These are phyloP conservation scores for Semaprochilodus insignis DNA, from an alignment of 2,797 vertebrate species.

Conservation along the genomic window DNA sequence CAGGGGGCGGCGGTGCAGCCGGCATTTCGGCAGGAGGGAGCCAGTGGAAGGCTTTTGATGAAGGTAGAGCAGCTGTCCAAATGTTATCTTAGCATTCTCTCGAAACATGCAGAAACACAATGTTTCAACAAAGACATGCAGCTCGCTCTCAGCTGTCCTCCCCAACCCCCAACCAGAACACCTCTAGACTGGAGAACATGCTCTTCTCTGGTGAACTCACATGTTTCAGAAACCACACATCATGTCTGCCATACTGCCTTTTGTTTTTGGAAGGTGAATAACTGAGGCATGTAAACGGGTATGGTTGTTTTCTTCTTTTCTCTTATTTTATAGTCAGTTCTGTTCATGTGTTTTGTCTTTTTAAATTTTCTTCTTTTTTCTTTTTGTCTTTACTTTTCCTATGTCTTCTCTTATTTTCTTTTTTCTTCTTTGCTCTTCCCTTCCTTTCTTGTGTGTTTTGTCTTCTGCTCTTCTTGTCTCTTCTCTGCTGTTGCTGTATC, in stretches of 20 bases:
- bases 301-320: background rate
- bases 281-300: background rate
- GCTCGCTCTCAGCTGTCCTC: slow-evolving; percentile 65
- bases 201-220: slow-evolving; percentile 49
- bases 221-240: background rate
- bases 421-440: too few relatives aligned
- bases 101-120: slow-evolving; percentile 53
- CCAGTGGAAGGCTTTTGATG: slow-evolving; percentile 55
- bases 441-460: too few relatives aligned
- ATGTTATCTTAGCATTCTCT: slow-evolving; percentile 72
- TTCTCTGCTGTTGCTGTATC: too few relatives aligned
- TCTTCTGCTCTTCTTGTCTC: too few relatives aligned
- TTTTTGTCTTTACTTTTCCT: background rate
- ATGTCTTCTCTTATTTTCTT: too few relatives aligned
- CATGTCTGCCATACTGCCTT: background rate
- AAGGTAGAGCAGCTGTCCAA: slow-evolving; percentile 76
- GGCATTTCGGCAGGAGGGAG: slow-evolving; percentile 21
- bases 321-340: background rate
- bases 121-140: slow-evolving; percentile 55
- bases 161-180: slow-evolving; percentile 1
- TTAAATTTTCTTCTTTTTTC: background rate
- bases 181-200: slow-evolving; percentile 24
- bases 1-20: slow-evolving; percentile 30
- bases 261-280: background rate
- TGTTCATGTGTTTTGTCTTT: background rate